Conservation (phyloP, 2,797 vertebrate species). For the Enteromius paludinosus region DNA sequence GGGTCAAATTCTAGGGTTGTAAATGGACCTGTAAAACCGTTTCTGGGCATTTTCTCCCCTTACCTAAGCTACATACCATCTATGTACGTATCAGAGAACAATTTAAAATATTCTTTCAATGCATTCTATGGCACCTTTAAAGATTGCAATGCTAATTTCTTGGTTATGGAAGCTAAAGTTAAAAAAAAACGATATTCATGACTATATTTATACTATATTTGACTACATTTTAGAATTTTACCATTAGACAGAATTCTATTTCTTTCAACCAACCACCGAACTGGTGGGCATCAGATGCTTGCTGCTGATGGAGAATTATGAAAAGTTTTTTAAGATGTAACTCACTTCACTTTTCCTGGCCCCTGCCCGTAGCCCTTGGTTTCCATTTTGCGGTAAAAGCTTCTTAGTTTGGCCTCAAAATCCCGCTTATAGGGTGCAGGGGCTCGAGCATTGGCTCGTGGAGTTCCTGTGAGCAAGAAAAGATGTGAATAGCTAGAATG, state of each 20-base stretch:
- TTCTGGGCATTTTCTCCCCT: too few relatives aligned
- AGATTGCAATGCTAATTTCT: background rate
- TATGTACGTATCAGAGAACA: too few relatives aligned
- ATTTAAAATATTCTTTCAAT: too few relatives aligned
- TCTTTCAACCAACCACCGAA: background rate
- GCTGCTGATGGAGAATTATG: background rate
- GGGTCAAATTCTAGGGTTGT: too few relatives aligned
- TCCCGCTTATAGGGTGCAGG: conserved; percentile 97
- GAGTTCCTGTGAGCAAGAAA: conserved; percentile 82
- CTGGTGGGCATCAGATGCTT: background rate
- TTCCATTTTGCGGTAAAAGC: conserved; percentile 97
- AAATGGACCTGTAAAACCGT: too few relatives aligned
- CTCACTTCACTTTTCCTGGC: conserved; percentile 96
- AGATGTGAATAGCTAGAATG: background rate
- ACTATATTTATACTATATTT: too few relatives aligned
- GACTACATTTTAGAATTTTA: too few relatives aligned
- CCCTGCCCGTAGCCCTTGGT: conserved; percentile 98
- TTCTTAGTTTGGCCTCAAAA: conserved; percentile 97
- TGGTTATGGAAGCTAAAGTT: background rate
- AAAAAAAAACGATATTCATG: background rate
- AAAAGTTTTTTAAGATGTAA: conserved; percentile 20
- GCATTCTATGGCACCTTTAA: too few relatives aligned
- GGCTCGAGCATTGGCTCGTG: conserved; percentile 93
- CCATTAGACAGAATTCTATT: background rate
- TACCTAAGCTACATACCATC: too few relatives aligned